A percentile compares a stretch with the other conserved stretches of the same genome.
Conservation (phyloP, 2,113 vertebrate genomes). For the Ibidorhyncha struthersii region DNA sequence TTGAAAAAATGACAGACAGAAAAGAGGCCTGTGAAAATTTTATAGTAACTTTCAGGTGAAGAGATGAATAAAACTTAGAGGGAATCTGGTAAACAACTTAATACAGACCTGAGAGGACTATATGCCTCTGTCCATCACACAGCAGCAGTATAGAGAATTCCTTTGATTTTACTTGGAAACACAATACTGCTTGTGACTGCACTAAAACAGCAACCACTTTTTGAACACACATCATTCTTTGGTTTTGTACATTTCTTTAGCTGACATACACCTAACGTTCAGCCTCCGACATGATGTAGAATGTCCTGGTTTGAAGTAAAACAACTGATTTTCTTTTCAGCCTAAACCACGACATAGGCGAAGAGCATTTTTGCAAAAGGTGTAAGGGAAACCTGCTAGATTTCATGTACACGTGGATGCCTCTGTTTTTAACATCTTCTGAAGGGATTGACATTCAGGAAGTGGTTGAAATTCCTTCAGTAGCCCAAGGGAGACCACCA, state of each 20-base stretch:
- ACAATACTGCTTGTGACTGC: not conserved
- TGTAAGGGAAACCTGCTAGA: not conserved
- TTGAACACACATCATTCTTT: rapidly evolving
- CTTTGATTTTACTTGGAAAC: not conserved
- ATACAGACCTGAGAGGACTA: not conserved
- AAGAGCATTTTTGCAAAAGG: not conserved
- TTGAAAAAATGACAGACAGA: not conserved
- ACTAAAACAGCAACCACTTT: not conserved
- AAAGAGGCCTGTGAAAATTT: not conserved
- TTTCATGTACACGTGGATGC: rapidly evolving
- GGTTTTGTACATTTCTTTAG: not conserved
- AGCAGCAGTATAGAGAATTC: not conserved
- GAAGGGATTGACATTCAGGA: not conserved
- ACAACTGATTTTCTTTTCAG: not conserved
- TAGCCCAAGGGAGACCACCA: not conserved
- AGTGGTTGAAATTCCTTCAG: not conserved
- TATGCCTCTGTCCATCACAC: not conserved
- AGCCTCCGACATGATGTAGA: not conserved
- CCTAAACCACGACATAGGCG: not conserved
- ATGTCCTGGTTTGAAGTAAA: not conserved
- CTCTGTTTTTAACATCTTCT: not conserved
- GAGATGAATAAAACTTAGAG: not conserved
- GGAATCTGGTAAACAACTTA: not conserved
- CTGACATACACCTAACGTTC: not conserved
- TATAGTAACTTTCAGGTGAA: not conserved